Evolutionary conservation across 2,888 invertebrate genomes (phyloP), one percentile per base, ranked within the genome.

Genomic region (Fragum fragum): DNA sequence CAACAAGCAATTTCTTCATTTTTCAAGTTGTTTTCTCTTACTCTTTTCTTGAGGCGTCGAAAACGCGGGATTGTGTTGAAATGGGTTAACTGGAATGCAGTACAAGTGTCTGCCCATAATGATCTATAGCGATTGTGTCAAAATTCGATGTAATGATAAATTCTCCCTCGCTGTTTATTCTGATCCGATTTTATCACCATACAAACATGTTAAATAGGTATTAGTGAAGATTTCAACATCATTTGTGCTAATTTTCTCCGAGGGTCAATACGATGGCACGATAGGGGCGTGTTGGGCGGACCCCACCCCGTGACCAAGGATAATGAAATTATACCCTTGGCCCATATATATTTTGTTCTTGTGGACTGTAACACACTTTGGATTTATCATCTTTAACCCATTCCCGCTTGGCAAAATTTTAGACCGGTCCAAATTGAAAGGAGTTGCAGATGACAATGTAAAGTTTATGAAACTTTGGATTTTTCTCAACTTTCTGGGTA

Each of bases 201-300:
- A 21, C 42, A 66, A 66, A 66, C 66, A 66, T 26, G 66, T 66
- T 66, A 66, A 66, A 66, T 42, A 66, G 42, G 66, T 42, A 66
- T 66, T 66, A 66, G 66, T 42, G 42, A 5, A 66, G 42, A 26
- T 18, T 42, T 36, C 42, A 6, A 36, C 66, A 66, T 66, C 11
- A 66, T 66, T 66, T 66, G 66, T 26, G 66, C 66, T 66, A 66
- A 66, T 42, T 66, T 66, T 66, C 42, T 26, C 42, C 26, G 42
- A 14, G 66, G 66, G 32, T 66, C 36, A 66, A 66, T 66, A 26
- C 21, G 21, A n/a, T 16, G 42, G 14, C 42, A 26, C 7, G 57
- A 26, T 26, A 57, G 23, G 23, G 57, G 39, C 23, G 42, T 28
- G 16, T 63, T 7, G 36, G 63, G 63, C 63, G 63, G 39, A n/a